Conservation (phyloP, 2,888 invertebrate species). For the Onthophagus sagittarius region DNA sequence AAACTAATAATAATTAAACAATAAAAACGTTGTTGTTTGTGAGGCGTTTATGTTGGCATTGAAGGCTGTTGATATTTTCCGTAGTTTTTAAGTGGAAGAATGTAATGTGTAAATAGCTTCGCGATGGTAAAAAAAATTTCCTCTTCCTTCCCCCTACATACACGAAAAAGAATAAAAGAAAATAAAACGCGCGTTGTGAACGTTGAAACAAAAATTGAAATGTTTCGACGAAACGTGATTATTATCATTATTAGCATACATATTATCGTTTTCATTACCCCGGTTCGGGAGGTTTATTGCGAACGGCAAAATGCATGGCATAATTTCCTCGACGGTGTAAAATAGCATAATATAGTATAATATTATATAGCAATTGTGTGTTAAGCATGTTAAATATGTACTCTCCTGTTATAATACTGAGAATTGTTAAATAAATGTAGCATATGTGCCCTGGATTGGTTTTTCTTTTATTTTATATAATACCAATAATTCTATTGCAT, state of each 20-base stretch:
- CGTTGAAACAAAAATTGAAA: too few species aligned
- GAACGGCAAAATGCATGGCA: constrained; percentile 41
- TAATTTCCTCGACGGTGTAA: constrained; percentile 27
- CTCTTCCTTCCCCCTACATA: not conserved
- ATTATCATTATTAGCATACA: not conserved
- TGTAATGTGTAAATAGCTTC: constrained; percentile 3
- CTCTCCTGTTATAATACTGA: constrained; percentile 47
- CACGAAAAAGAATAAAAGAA: not conserved
- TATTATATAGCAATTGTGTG: constrained; percentile 45
- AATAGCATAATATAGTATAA: constrained; percentile 41
- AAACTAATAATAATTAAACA: not conserved
- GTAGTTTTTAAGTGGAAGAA: constrained; percentile 5
- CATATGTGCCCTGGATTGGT: constrained; percentile 36
- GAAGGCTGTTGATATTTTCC: constrained; percentile 13
- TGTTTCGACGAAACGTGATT: not conserved
- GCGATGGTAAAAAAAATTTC: not conserved
- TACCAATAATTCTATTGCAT: too few species aligned
- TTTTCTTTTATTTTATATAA: not conserved
- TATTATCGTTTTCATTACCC: constrained; percentile 35
- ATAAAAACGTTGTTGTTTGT: not conserved
- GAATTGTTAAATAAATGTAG: constrained; percentile 52
- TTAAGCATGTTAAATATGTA: constrained; percentile 49
- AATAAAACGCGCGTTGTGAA: not conserved
- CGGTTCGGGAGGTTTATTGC: constrained; percentile 46
- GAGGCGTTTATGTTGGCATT: not conserved